Evolutionary conservation across 1,140 invertebrate genomes (phyloP).

Genomic region (Mamestra configurata): DNA sequence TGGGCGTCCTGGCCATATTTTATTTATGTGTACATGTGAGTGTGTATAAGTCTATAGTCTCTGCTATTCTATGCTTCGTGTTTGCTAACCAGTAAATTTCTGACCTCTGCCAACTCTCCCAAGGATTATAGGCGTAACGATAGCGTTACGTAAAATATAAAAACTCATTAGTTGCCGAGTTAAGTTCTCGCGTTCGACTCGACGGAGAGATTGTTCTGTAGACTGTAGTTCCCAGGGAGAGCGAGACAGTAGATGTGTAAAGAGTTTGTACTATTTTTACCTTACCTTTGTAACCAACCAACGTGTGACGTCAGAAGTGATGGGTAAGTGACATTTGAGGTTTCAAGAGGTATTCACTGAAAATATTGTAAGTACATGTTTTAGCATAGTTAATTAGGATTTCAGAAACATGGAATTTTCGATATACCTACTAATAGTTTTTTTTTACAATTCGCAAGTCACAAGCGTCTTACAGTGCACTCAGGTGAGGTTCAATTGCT

Average conservation of each 20-base stretch:
- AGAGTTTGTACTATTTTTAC: slow-evolving; percentile 35
- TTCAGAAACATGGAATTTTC: too few relatives aligned
- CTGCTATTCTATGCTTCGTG: too few relatives aligned
- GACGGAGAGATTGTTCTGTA: slow-evolving; percentile 33
- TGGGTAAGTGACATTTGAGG: slow-evolving; percentile 35
- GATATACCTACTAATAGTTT: too few relatives aligned
- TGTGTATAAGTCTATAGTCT: too few relatives aligned
- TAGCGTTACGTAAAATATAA: slow-evolving; percentile 37
- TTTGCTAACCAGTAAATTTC: neutral
- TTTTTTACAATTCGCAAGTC: too few relatives aligned
- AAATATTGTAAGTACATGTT: neutral
- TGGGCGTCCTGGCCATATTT: too few relatives aligned
- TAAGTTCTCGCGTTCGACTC: slow-evolving; percentile 29
- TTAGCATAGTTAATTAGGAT: neutral
- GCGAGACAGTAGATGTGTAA: slow-evolving; percentile 9
- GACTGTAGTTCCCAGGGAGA: slow-evolving; percentile 22
- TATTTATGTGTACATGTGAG: too few relatives aligned
- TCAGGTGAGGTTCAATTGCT: too few relatives aligned
- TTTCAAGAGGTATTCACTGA: slow-evolving; percentile 16
- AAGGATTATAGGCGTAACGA: slow-evolving; percentile 10
- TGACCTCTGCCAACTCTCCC: slow-evolving; percentile 32
- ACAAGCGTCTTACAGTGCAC: too few relatives aligned
- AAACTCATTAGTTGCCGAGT: slow-evolving; percentile 31
- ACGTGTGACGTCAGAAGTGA: slow-evolving; percentile 21
- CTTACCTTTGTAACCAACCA: slow-evolving; percentile 8